These are phyloP conservation scores for Beris chalybata DNA, from an alignment of 2,888 invertebrate species.

Conservation along the genomic window DNA sequence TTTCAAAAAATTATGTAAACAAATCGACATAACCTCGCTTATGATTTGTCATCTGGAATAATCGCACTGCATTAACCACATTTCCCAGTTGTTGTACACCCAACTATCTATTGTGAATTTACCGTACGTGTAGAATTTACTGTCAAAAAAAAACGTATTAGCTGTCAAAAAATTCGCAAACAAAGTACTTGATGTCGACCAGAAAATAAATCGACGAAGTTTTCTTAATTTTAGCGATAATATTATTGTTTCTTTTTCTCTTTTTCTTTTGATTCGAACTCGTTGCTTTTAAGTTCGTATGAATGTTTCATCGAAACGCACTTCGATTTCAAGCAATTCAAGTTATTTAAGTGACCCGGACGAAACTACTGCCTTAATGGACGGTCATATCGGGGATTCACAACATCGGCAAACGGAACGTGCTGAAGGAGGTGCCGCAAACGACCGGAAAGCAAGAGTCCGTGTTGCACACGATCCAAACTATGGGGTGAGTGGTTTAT, in stretches of 20 bases:
- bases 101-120: neutral
- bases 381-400: slow-evolving; percentile 75
- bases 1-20: slow-evolving; percentile 20
- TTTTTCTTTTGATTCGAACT: neutral
- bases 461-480: slow-evolving; percentile 59
- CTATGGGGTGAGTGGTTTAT: slow-evolving; percentile 58
- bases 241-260: slow-evolving; percentile 10
- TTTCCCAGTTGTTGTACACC: no score
- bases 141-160: neutral
- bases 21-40: neutral
- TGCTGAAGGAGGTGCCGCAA: slow-evolving; percentile 56
- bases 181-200: slow-evolving; percentile 15
- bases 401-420: slow-evolving; percentile 49
- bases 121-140: neutral
- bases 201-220: neutral
- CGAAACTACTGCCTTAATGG: slow-evolving; percentile 83
- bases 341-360: slow-evolving; percentile 24
- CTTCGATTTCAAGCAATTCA: slow-evolving; percentile 19
- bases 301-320: slow-evolving; percentile 21
- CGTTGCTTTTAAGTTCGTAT: slow-evolving; percentile 21
- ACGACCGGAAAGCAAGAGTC: slow-evolving; percentile 62
- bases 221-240: neutral
- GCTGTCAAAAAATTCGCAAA: slow-evolving; percentile 5
- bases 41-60: slow-evolving; percentile 7
- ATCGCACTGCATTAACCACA: neutral